These are phyloP conservation scores for Gastracanthus pulcherrimus DNA, from an alignment of 2,888 invertebrate genomes.

Conservation along the genomic window DNA sequence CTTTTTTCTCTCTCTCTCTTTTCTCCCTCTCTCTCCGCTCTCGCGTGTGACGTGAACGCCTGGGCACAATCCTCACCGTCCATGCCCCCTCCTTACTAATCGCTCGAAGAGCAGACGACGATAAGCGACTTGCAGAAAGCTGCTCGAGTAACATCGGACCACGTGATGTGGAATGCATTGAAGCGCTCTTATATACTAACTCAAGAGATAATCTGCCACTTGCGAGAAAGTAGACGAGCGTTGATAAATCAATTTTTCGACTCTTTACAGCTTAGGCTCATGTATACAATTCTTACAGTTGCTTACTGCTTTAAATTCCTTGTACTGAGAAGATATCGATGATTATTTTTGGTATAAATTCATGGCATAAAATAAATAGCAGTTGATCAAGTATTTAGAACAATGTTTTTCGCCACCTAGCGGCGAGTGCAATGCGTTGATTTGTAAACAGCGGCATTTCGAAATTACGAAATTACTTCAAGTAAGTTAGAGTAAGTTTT, in stretches of 20 bases:
- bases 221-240: background rate
- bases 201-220: background rate
- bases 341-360: background rate
- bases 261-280: background rate
- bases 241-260: background rate
- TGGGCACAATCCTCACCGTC: background rate
- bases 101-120: background rate
- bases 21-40: slow-evolving; percentile 21
- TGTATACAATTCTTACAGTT: too few species aligned
- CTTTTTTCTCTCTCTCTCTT: slow-evolving; percentile 20
- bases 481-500: too few species aligned
- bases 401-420: slow-evolving; percentile 11
- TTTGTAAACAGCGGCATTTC: background rate
- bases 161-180: background rate
- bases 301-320: background rate
- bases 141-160: slow-evolving; percentile 43
- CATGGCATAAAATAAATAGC: too few species aligned
- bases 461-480: background rate
- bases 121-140: background rate
- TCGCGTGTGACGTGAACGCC: background rate
- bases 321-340: background rate
- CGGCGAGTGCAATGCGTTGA: background rate
- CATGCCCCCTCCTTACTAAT: background rate
- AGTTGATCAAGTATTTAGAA: background rate
- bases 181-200: slow-evolving; percentile 33